Percentiles rank a stretch among this genome's conserved stretches.
Evolutionary conservation across 2,888 invertebrate genomes (phyloP).

Genomic region (Drosophila borealis): DNA sequence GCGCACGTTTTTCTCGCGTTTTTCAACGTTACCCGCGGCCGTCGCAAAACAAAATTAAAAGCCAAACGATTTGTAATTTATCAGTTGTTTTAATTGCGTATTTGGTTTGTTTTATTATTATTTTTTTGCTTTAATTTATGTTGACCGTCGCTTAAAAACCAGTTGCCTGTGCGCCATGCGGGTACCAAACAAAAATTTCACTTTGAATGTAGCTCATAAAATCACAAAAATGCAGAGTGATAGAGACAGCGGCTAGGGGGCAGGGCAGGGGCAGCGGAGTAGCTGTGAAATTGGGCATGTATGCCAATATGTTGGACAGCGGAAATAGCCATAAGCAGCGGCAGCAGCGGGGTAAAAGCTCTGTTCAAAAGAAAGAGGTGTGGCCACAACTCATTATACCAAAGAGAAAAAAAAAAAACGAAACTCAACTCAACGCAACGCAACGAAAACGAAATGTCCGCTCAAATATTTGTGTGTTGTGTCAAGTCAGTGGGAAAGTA

Average conservation of each 20-base stretch:
- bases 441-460: conserved; percentile 69
- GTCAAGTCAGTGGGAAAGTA: conserved; percentile 59
- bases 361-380: conserved; percentile 52
- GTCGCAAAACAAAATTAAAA: conserved; percentile 21
- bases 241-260: background rate
- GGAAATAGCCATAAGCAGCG: conserved; percentile 68
- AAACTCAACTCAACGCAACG: conserved; percentile 35
- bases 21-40: conserved; percentile 44
- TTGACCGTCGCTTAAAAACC: conserved; percentile 38
- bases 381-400: conserved; percentile 61
- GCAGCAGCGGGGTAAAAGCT: conserved; percentile 53
- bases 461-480: conserved; percentile 55
- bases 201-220: conserved; percentile 65
- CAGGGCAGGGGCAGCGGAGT: background rate
- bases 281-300: conserved; percentile 66
- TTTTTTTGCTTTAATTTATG: conserved; percentile 4
- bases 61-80: conserved; percentile 36
- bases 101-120: background rate
- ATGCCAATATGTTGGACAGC: conserved; percentile 73
- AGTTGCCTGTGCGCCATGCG: conserved; percentile 29
- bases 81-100: conserved; percentile 32
- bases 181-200: conserved; percentile 60
- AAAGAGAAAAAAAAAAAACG: conserved; percentile 13
- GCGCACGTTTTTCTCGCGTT: conserved; percentile 69
- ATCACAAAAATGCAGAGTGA: conserved; percentile 30